A percentile compares a stretch with the other conserved stretches of the same genome.
Conservation (phyloP, 2,888 invertebrate species). For the Plebejus melissa region DNA sequence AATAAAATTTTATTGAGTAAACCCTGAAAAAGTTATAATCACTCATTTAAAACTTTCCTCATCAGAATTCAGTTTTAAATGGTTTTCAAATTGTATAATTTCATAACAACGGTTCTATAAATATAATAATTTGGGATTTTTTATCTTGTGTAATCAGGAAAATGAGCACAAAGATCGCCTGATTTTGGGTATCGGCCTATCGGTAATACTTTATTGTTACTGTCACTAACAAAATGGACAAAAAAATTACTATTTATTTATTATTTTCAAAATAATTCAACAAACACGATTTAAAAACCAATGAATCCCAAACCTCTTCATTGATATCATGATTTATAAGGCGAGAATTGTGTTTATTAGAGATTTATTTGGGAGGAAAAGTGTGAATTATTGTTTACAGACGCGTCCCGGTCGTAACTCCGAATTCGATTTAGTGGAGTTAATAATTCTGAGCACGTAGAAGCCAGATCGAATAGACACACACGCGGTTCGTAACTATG, state of each 20-base stretch:
- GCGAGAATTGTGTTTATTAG: not conserved
- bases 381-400: slow-evolving; percentile 26
- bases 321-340: slow-evolving; percentile 9
- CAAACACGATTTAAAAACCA: not conserved
- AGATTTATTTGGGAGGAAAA: slow-evolving; percentile 4
- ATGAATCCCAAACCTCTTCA: not conserved
- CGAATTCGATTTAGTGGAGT: slow-evolving; percentile 12
- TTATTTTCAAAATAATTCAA: too few relatives aligned
- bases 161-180: not conserved
- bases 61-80: not conserved
- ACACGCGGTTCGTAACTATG: slow-evolving; percentile 8
- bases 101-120: not conserved
- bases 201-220: too few relatives aligned
- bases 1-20: not conserved
- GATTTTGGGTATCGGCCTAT: too few relatives aligned
- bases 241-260: too few relatives aligned
- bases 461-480: slow-evolving; percentile 20
- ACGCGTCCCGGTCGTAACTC: slow-evolving; percentile 17
- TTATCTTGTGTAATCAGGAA: not conserved
- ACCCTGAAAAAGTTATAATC: not conserved
- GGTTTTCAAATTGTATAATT: not conserved
- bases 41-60: not conserved
- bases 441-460: slow-evolving; percentile 23
- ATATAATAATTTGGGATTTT: not conserved
- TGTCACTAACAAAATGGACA: too few relatives aligned